Conservation (phyloP, 2,888 invertebrate genomes). For the Phytoseiulus persimilis region DNA sequence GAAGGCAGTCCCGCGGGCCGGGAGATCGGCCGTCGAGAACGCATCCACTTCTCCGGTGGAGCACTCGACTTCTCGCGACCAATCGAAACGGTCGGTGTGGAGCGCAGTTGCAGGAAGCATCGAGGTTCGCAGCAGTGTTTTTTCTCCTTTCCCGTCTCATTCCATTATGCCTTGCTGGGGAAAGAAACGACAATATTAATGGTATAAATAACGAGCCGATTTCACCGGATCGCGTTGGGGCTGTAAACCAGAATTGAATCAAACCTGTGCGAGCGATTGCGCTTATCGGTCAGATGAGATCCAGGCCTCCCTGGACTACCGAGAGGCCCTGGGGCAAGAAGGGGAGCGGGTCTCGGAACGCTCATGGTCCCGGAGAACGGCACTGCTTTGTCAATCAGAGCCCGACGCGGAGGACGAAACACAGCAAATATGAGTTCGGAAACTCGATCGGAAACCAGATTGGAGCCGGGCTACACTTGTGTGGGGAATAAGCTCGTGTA, state of each 20-base stretch:
- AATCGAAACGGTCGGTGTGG: neutral
- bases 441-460: too few species aligned
- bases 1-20: neutral
- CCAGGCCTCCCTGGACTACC: neutral
- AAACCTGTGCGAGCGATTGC: neutral
- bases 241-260: neutral
- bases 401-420: too few species aligned
- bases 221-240: neutral
- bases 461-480: too few species aligned
- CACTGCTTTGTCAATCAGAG: too few species aligned
- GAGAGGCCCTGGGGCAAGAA: too few species aligned
- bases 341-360: too few species aligned
- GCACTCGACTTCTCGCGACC: neutral
- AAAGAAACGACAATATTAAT: neutral
- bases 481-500: too few species aligned
- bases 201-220: neutral
- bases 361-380: too few species aligned
- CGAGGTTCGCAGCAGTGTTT: neutral
- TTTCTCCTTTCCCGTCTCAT: neutral
- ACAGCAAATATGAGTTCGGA: too few species aligned
- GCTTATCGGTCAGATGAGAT: neutral
- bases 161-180: neutral
- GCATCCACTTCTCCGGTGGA: neutral
- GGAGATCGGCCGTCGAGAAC: neutral
- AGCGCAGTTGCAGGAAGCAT: neutral